Conservation (phyloP, 2,888 invertebrate genomes). For the Brachyopa scutellaris region DNA sequence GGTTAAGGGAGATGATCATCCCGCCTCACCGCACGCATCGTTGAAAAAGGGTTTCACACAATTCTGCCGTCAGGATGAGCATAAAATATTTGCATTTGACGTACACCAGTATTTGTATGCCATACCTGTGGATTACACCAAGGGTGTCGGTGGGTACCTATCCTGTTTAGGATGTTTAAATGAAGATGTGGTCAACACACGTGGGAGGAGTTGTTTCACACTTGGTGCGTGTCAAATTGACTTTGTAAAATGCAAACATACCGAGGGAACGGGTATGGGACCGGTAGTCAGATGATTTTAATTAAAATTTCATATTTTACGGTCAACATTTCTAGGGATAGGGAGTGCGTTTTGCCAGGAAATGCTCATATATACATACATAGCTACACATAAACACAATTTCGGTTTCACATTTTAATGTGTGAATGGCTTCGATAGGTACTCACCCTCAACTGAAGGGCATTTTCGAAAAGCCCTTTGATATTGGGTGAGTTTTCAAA, state of each 20-base stretch:
- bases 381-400: neutral
- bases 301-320: constrained; percentile 56
- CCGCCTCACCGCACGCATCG: neutral
- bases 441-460: too few species aligned
- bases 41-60: constrained; percentile 24
- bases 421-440: neutral
- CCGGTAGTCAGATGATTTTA: constrained; percentile 5
- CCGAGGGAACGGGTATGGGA: constrained; percentile 15
- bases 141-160: too few species aligned
- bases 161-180: constrained; percentile 33
- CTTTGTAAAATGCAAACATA: too few species aligned
- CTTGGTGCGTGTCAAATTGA: constrained; percentile 48
- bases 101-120: constrained; percentile 21
- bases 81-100: constrained; percentile 65
- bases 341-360: neutral
- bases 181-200: constrained; percentile 37
- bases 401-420: neutral
- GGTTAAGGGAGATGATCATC: neutral
- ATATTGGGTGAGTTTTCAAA: constrained; percentile 21
- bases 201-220: constrained; percentile 12
- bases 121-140: constrained; percentile 21
- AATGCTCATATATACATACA: too few species aligned
- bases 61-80: constrained; percentile 40
- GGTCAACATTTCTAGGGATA: constrained; percentile 8
- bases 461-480: constrained; percentile 14